Evolutionary conservation across 1,140 invertebrate species (phyloP), one percentile per base, ranked within the genome.

Genomic region (Anoplophora glabripennis): DNA sequence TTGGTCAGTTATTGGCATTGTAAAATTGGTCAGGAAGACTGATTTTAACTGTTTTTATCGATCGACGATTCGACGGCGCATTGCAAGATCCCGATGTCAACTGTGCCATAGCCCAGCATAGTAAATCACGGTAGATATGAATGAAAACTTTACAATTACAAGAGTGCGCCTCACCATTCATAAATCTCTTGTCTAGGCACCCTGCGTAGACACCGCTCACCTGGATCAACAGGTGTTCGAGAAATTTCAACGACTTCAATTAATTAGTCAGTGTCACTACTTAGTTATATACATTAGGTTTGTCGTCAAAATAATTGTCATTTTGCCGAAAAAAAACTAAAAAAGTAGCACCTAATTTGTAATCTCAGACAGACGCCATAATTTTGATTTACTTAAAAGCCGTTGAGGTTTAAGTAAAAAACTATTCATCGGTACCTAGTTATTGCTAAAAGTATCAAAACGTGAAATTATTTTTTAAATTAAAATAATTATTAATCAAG

Each of bases 131-230:
- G 35, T 46, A 59, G 59, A 61, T 64, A 66, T 66, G 64, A 66
- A 66, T 66, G 64, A 66, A 66, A 64, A 56, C 56, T 61, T 66
- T 64, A 63, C 54, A 62, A 63, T 55, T 55, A 28, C 21, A 28
- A 28, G 21, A 28, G 21, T 57, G n/a, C 18, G 47, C 53, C 21
- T 38, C 51, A 61, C 58, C 64, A 66, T 66, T 66, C 61, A 66
- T 66, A 66, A 66, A 64, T 63, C 60, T 59, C 53, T 63, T 58
- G 53, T 42, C 51, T 61, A 51, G 57, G 57, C 45, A 51, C 48
- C 51, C 54, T 36, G 52, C 53, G 47, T 55, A 35, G 49, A 52
- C 57, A 41, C 46, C 15, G 21, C 55, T 47, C 54, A 57, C 57
- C 61, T 58, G 61, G 48, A 15, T 49, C 41, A 61, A 63, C 61